These are phyloP conservation scores for Ophraella communa DNA, from an alignment of 2,888 invertebrate genomes.

Conservation along the genomic window DNA sequence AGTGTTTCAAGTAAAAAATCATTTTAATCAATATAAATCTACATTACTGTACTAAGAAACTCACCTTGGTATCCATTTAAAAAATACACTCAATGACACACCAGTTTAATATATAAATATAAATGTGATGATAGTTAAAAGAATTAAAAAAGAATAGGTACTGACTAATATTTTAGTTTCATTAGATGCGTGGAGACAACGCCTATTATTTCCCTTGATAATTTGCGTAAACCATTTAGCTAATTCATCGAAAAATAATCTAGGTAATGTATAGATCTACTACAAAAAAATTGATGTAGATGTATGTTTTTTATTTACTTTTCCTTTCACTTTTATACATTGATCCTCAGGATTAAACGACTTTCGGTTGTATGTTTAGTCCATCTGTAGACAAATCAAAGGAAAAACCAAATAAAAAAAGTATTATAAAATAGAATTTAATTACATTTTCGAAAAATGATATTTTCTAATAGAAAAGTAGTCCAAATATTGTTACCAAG, in stretches of 20 bases:
- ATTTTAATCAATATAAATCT: too few species aligned
- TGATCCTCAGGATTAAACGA: too few species aligned
- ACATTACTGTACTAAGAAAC: not conserved
- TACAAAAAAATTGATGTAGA: not conserved
- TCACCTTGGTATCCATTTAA: not conserved
- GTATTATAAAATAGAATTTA: too few species aligned
- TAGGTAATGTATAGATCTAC: not conserved
- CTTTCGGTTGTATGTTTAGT: too few species aligned
- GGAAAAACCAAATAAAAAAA: too few species aligned
- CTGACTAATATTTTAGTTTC: not conserved
- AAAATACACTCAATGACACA: not conserved
- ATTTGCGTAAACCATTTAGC: slow-evolving; percentile 24
- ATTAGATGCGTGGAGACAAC: slow-evolving; percentile 28
- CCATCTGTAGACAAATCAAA: too few species aligned
- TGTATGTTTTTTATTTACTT: not conserved
- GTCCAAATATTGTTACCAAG: too few species aligned
- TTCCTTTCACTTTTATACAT: too few species aligned
- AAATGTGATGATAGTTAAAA: not conserved
- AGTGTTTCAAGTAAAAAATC: too few species aligned
- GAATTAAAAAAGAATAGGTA: not conserved
- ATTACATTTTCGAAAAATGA: too few species aligned
- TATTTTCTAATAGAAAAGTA: too few species aligned
- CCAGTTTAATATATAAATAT: too few species aligned
- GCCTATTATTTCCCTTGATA: slow-evolving; percentile 25
- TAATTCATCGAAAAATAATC: slow-evolving; percentile 18